Evolutionary conservation across 2,888 invertebrate species (phyloP), one percentile per base, ranked within the genome.

Genomic region (Melanostoma scalare): DNA sequence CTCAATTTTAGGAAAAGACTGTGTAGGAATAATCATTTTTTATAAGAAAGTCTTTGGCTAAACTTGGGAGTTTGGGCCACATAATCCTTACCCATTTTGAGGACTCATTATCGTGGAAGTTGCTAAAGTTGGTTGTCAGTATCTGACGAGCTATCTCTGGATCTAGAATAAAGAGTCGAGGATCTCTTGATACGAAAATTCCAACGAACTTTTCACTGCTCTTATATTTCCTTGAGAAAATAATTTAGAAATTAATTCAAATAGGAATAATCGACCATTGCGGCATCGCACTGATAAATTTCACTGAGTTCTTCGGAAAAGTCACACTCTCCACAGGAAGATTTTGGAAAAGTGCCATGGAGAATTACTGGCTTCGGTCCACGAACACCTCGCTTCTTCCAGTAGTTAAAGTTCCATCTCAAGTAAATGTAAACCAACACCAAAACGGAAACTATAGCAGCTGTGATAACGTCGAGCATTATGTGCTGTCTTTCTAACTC

Each of bases 331-430:
- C 88, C 87, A 0, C 76, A 80, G 3, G 85, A 46, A 4, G 87
- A 78, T 50, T 87, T 88, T 2, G 88, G 88, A 53, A 91, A 86
- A 50, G 90, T 92, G 2, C 92, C 92, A 4, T 90, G 87, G 1
- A 90, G 44, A 0, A 89, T 86, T 1, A 85, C 65, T 0, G 92
- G 92, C 42, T 87, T 86, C 0, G 92, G 92, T 4, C 91, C 91
- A 2, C 86, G 78, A 9, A 92, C 85, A 1, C 89, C 89, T 0
- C 88, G 87, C n/a, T 86, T 87, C 30, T 87, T 87, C 92, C 92
- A 92, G 77, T 89, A 90, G 31, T 88, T 86, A 68, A 88, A 90
- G 50, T 89, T 87, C 86, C 89, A 89, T 4, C 88, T 89, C 4
- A 90, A 85, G 72, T 89, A 90, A 38, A 84, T 35, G 81, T 87